Evolutionary conservation across 2,113 vertebrate species (phyloP).

Genomic region (Willisornis vidua): DNA sequence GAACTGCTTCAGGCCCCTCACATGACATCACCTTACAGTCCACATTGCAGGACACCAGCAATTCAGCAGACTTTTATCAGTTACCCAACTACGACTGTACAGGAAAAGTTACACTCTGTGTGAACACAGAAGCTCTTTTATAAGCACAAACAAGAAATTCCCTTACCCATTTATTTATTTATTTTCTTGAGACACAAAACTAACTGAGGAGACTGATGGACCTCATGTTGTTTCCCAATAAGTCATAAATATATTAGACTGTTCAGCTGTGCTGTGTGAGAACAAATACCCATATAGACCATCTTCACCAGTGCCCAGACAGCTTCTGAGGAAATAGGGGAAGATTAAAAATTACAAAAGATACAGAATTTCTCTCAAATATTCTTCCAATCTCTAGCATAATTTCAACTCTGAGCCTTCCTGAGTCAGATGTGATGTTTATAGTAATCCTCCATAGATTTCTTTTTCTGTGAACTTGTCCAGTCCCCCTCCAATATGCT

Average conservation of each 20-base stretch:
- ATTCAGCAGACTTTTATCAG: neutral
- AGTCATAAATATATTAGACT: neutral
- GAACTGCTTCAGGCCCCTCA: neutral
- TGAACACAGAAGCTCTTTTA: neutral
- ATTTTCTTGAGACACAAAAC: neutral
- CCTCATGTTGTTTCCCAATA: neutral
- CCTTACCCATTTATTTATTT: neutral
- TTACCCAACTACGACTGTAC: rapidly evolving
- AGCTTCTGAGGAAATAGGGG: neutral
- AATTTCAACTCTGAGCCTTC: neutral
- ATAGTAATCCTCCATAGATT: neutral
- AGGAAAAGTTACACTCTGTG: neutral
- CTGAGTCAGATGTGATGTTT: neutral
- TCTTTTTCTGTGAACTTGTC: neutral
- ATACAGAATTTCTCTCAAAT: neutral
- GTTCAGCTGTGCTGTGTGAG: neutral
- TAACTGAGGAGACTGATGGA: neutral
- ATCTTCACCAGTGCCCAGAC: neutral
- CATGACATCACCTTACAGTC: neutral
- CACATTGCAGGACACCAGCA: neutral
- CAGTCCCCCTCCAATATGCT: neutral
- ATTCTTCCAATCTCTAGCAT: neutral
- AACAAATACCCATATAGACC: neutral
- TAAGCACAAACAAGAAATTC: neutral
- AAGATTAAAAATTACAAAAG: neutral